Conservation (phyloP, 2,888 invertebrate genomes). For the Melipona bicolor region DNA sequence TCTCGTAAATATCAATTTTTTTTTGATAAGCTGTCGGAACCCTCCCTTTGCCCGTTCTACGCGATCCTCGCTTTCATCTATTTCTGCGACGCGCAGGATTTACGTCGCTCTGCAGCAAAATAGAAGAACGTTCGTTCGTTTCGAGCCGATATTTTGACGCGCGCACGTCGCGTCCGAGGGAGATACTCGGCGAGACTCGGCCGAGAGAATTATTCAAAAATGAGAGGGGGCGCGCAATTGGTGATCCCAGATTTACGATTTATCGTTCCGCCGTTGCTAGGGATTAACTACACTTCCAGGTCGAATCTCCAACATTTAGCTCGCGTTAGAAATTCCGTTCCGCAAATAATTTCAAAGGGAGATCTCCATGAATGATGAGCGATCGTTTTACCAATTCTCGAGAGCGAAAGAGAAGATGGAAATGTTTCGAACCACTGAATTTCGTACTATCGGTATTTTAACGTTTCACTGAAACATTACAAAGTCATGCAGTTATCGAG, state of each 20-base stretch:
- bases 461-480: neutral
- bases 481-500: neutral
- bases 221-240: neutral
- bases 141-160: neutral
- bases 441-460: neutral
- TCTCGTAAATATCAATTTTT: conserved; percentile 62
- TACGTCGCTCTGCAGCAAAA: conserved; percentile 10
- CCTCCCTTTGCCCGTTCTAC: neutral
- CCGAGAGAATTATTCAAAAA: conserved; percentile 28
- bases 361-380: neutral
- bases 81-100: neutral
- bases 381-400: neutral
- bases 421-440: neutral
- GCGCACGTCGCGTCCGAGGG: conserved; percentile 9
- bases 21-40: neutral
- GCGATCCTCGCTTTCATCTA: neutral
- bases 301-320: conserved; percentile 19
- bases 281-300: conserved; percentile 47
- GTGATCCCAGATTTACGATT: conserved; percentile 51
- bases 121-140: conserved; percentile 41
- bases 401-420: neutral
- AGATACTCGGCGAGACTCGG: neutral
- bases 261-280: conserved; percentile 15
- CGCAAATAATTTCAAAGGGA: conserved; percentile 11
- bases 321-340: neutral